phyloP scores from a whole-genome alignment of 2,888 invertebrate species.

The Apoderus coryli region DNA sequence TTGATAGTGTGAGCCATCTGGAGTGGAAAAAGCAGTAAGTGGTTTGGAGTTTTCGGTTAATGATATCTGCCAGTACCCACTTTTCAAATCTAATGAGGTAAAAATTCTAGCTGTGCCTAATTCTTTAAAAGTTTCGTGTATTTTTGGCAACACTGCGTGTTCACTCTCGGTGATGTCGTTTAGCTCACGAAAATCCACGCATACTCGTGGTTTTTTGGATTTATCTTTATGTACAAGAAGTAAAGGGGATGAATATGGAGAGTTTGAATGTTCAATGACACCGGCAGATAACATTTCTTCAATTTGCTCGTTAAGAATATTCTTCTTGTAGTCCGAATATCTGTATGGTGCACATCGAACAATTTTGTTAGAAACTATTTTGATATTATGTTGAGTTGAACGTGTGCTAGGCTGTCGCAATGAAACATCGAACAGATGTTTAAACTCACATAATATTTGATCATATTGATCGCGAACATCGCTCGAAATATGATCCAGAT shows the following conservation, averaged over 20 bases:
- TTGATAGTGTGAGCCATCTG: conserved; percentile 10
- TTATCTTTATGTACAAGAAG: conserved; percentile 4
- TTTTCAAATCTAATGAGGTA: conserved; percentile 9
- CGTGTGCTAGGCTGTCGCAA: conserved; percentile 1
- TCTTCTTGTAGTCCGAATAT: conserved; percentile 1
- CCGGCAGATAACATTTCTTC: conserved; percentile 8
- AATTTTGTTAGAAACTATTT: neutral
- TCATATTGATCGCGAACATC: no score
- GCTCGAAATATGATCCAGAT: no score
- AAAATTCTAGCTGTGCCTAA: conserved; percentile 10
- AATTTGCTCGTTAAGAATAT: conserved; percentile 6
- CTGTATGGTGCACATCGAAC: conserved; percentile 5
- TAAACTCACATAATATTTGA: conserved; percentile 1
- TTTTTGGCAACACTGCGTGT: conserved; percentile 8
- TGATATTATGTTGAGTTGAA: conserved; percentile 6
- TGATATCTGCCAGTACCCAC: conserved; percentile 15
- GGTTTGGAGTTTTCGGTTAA: conserved; percentile 5
- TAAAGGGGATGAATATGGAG: conserved; percentile 3
- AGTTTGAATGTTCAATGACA: conserved; percentile 9
- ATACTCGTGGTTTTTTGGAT: conserved; percentile 7
- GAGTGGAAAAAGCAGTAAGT: conserved; percentile 12
- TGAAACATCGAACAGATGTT: conserved; percentile 2
- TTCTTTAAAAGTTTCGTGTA: conserved; percentile 11
- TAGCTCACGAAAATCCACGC: conserved; percentile 9
- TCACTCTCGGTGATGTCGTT: conserved; percentile 8